These are phyloP conservation scores for Caiman crocodilus DNA, from an alignment of 2,797 vertebrate genomes.

Conservation along the genomic window DNA sequence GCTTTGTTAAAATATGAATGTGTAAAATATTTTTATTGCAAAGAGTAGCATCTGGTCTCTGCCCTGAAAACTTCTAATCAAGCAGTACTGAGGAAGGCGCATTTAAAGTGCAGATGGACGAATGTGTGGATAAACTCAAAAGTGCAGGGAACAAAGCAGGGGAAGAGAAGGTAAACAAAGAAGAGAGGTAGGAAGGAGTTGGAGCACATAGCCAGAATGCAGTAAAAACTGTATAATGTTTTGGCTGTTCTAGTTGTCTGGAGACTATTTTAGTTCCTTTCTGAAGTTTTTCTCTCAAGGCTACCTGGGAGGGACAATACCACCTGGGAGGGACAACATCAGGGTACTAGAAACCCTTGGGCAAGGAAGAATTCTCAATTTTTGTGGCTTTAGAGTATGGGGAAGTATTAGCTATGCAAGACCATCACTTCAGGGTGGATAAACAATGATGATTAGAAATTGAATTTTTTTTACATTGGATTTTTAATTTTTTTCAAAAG, in stretches of 20 bases:
- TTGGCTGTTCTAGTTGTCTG: background rate
- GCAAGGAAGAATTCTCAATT: too few species aligned
- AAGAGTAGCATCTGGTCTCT: too few species aligned
- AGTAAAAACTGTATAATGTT: background rate
- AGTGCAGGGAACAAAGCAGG: background rate
- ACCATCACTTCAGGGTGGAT: too few species aligned
- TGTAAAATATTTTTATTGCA: too few species aligned
- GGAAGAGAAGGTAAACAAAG: background rate
- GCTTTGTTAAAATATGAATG: background rate
- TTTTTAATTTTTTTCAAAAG: too few species aligned
- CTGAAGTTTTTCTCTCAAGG: background rate
- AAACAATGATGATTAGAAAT: too few species aligned
- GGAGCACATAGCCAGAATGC: background rate
- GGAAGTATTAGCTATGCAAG: background rate
- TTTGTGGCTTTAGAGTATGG: background rate
- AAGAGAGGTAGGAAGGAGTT: background rate
- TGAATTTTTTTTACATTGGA: too few species aligned
- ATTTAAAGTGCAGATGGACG: too few species aligned
- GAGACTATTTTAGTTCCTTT: background rate
- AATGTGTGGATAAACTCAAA: background rate
- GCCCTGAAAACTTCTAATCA: too few species aligned
- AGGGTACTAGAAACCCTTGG: too few species aligned
- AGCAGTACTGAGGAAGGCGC: too few species aligned
- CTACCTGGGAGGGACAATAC: background rate
- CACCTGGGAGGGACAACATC: background rate